phyloP scores from a whole-genome alignment of 2,113 vertebrate genomes.

The Corythaixoides concolor region DNA sequence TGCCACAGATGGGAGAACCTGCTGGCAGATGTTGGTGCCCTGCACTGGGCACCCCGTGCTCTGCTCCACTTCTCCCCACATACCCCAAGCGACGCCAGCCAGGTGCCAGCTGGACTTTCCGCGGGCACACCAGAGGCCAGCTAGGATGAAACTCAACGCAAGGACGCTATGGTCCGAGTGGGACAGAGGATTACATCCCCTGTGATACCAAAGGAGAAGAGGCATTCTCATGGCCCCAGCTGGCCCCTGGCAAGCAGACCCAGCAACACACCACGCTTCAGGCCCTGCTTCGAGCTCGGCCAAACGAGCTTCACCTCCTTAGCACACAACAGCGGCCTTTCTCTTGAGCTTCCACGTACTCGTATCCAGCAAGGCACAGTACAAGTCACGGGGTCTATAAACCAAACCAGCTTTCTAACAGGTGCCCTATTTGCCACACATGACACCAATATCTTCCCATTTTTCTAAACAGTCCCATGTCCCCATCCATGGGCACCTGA shows the following conservation, averaged over 20 bases:
- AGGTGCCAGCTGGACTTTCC: background rate
- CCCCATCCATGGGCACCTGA: background rate
- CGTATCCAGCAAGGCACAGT: background rate
- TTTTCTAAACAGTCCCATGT: background rate
- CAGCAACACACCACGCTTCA: background rate
- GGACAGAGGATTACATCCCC: background rate
- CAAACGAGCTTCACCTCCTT: background rate
- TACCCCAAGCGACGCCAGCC: rapidly evolving
- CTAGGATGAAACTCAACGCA: background rate
- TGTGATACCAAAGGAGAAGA: background rate
- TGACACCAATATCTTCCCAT: rapidly evolving
- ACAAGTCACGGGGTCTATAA: background rate
- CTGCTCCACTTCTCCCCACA: background rate
- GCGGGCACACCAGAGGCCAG: background rate
- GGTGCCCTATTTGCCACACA: background rate
- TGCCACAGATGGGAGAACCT: background rate
- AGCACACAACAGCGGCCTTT: background rate
- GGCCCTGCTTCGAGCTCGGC: background rate
- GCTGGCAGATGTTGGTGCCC: background rate
- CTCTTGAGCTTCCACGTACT: background rate
- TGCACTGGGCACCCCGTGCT: background rate
- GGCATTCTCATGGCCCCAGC: background rate
- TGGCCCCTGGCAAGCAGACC: background rate
- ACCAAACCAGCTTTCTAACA: background rate
- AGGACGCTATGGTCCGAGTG: background rate